Percentiles rank a stretch among this genome's conserved stretches.
These are phyloP conservation scores for Deroplatys truncata DNA, from an alignment of 2,888 invertebrate genomes.

Conservation along the genomic window DNA sequence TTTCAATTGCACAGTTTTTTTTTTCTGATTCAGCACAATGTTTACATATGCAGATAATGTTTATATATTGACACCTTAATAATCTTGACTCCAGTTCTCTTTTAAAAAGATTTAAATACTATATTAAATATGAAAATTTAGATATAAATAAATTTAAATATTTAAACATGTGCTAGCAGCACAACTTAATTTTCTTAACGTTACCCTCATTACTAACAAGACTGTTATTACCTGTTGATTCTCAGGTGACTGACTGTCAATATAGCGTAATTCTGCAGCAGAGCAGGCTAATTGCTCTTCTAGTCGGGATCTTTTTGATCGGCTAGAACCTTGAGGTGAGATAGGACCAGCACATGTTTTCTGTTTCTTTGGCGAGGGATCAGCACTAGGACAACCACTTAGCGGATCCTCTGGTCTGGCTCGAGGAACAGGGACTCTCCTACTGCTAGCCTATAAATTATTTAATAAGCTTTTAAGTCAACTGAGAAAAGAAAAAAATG, in stretches of 20 bases:
- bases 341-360: constrained; percentile 25
- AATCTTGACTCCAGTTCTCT: no score
- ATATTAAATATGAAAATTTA: background rate
- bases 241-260: constrained; percentile 68
- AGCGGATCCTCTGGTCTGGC: constrained; percentile 51
- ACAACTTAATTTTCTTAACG: no score
- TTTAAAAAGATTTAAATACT: background rate
- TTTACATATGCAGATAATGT: no score
- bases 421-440: constrained; percentile 21
- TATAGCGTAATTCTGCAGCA: constrained; percentile 65
- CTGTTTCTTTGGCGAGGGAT: constrained; percentile 59
- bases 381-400: constrained; percentile 46
- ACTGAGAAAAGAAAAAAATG: background rate
- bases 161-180: background rate
- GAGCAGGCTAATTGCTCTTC: constrained; percentile 69
- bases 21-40: no score
- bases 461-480: background rate
- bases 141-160: background rate
- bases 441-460: background rate
- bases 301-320: constrained; percentile 59
- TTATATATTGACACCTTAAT: no score
- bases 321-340: constrained; percentile 20
- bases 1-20: no score
- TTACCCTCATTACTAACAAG: no score
- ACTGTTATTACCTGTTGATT: constrained; percentile 13